Evolutionary conservation across 2,113 vertebrate species (phyloP).

Genomic region (Mirounga angustirostris): DNA sequence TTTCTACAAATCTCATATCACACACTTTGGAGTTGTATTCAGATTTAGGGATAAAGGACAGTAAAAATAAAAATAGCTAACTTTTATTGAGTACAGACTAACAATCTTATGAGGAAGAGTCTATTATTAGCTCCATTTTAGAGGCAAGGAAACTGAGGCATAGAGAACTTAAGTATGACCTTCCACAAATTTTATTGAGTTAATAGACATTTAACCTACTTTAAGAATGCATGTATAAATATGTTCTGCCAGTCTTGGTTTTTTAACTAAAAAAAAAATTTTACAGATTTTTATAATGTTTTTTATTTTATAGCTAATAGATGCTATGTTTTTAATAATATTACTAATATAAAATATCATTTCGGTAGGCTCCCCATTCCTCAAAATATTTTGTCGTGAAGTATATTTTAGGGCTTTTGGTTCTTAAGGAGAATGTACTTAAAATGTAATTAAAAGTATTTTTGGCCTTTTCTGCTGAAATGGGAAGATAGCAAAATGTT

Average conservation of each 20-base stretch:
- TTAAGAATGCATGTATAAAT: not conserved
- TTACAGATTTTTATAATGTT: not conserved
- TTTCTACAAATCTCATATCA: not conserved
- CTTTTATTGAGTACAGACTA: not conserved
- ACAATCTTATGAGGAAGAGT: not conserved
- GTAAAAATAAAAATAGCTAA: not conserved
- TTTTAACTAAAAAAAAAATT: not conserved
- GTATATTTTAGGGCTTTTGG: conserved; percentile 28
- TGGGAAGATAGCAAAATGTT: not conserved
- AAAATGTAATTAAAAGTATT: not conserved
- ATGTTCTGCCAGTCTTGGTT: not conserved
- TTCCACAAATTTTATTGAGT: not conserved
- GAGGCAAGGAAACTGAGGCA: not conserved
- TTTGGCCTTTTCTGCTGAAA: not conserved
- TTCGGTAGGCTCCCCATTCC: not conserved
- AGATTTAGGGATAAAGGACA: not conserved
- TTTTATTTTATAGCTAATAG: conserved; percentile 27
- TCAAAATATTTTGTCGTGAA: conserved; percentile 29
- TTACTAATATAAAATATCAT: not conserved
- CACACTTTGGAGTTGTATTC: not conserved
- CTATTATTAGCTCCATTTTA: not conserved
- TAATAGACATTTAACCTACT: conserved; percentile 25
- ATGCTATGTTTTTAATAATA: conserved; percentile 48
- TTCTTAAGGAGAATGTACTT: not conserved
- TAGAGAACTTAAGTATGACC: not conserved